Evolutionary conservation across 2,888 invertebrate genomes (phyloP), one percentile per base, ranked within the genome.

Genomic region (Julus scanicus): DNA sequence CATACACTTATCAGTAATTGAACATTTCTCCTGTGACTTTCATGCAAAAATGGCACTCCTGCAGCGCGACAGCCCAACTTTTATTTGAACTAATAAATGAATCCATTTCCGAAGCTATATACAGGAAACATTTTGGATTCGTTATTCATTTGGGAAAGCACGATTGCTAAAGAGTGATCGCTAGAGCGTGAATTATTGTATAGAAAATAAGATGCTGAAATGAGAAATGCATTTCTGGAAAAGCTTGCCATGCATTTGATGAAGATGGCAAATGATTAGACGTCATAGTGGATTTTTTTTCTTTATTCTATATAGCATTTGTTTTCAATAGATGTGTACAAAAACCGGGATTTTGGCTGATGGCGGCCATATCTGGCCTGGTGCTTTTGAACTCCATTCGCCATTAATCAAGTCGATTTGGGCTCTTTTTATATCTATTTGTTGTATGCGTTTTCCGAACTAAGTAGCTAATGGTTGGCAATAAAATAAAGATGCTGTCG

Each of bases 1-100:
- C 63, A 63, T 20, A 63, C 63, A 63, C 63, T 63, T 63, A 63
- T 20, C 63, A 63, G 63, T 63, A 63, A 63, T 63, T 63, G 63
- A 63, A 63, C 63, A 63, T 63, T 63, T 63, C 63, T 63, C 63
- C 63, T 63, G 63, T 63, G 63, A 63, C 63, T 63, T 63, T 63
- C 63, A 63, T 63, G 63, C 63, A 63, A 63, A 63, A 63, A 63
- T 63, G 63, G 63, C 63, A 63, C 63, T 63, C 63, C 63, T 63
- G 63, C 20, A 63, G 63, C 20, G 63, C 63, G 5, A 9, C 20
- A 20, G 20, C 20, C 20, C 63, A 63, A 63, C 20, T 63, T 63
- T 63, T 63, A 63, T 63, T 63, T 63, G 63, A 63, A 63, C 63
- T 63, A 63, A 63, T 63, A 63, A 63, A 63, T 63, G 63, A 63